Evolutionary conservation across 2,888 invertebrate genomes (phyloP).

Genomic region (Apotomis turbidana): DNA sequence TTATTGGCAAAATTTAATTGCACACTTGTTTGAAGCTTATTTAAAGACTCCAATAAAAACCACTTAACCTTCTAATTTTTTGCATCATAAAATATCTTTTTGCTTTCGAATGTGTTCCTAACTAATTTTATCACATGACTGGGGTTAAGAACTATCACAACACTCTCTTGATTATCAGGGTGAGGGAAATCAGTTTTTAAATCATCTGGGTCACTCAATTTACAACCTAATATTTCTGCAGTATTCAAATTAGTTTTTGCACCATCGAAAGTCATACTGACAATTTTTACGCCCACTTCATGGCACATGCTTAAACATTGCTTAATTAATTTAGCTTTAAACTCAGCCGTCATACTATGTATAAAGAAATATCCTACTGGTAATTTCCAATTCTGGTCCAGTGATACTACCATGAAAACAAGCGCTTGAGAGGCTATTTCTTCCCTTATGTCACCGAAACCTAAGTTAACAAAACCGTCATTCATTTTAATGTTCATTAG

Average conservation of each 20-base stretch:
- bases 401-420: constrained; percentile 43
- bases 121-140: constrained; percentile 25
- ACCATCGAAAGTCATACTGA: constrained; percentile 24
- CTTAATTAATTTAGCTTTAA: constrained; percentile 18
- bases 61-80: neutral
- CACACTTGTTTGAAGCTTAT: constrained; percentile 32
- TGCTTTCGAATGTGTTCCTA: constrained; percentile 8
- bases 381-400: constrained; percentile 43
- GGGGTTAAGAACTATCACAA: neutral
- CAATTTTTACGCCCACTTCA: constrained; percentile 21
- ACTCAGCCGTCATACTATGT: constrained; percentile 21
- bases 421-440: constrained; percentile 45
- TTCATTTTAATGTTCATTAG: constrained; percentile 45
- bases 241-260: neutral
- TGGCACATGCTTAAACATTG: constrained; percentile 20
- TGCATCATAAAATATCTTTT: neutral
- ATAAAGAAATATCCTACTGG: constrained; percentile 43
- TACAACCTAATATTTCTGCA: constrained; percentile 10
- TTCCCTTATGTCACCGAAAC: constrained; percentile 45
- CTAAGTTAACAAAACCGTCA: constrained; percentile 47
- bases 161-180: neutral
- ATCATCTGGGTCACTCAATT: neutral
- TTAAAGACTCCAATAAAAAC: neutral
- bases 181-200: neutral
- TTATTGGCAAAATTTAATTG: constrained; percentile 26